Base-by-base conservation (phyloP, 1,140 invertebrate genomes). In the Cyphomyrmex costatus region DNA sequence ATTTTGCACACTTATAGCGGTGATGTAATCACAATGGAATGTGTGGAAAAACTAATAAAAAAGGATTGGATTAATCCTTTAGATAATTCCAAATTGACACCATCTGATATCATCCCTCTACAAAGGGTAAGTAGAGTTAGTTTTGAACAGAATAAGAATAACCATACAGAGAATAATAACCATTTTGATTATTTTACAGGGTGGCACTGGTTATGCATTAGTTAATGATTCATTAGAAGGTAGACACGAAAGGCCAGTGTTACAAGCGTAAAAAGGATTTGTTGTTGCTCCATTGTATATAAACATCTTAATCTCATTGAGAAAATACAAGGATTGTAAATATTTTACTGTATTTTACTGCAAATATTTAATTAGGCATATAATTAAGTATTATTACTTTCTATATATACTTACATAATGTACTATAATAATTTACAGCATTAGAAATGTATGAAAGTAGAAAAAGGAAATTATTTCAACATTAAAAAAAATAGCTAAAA, bases 61-160 rank as follows among this genome's bases (percentile, higher is more conserved):
- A 99, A 99, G 93, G 99, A 99, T 93, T 99, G 98, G 99, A 96
- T 98, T 5, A 99, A 99, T 96, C 99, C 99, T 0, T 96, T 99
- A 0, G 99, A 98, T 84, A 97, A 97, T 83, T 96, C 98, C 89
- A 98, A 97, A 94, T 93, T 99, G n/a, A 97, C 96, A 82, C 98
- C 99, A 88, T 97, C 97, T 91, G 99, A 99, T 94, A 98, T 99
- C 21, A 99, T 99, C 93, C 96, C 96, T 51, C 93, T 99, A 88
- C 98, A 99, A 94, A 96, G 98, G 94, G 98, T 98, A 96, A 96
- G 92, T 92, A 12, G n/a, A n/a, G 1, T 49, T 36, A 33, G 33
- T 33, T 42, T 42, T 24, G 12, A 49, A 21, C 63, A 36, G 10
- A 21, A 60, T 5, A 10, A 12, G 36, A 19, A 36, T 21, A 36